These are phyloP conservation scores for Leptopilina myrica DNA, from an alignment of 2,888 invertebrate species.

Conservation along the genomic window DNA sequence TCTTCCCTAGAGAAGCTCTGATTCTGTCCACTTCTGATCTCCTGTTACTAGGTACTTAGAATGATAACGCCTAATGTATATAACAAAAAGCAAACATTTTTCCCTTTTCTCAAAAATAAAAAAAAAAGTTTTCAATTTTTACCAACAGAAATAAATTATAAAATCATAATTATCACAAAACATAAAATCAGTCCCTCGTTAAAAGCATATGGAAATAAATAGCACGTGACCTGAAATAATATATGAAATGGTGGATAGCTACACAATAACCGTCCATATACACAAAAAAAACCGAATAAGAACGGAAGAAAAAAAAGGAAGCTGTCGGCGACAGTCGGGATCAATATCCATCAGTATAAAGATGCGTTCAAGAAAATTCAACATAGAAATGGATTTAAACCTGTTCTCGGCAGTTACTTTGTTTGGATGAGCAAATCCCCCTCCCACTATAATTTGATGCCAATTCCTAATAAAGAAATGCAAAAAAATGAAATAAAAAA, in stretches of 20 bases:
- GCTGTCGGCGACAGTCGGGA: constrained; percentile 39
- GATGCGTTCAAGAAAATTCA: constrained; percentile 3
- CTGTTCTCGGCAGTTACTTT: constrained; percentile 18
- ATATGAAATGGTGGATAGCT: constrained; percentile 8
- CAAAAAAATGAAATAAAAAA: constrained; percentile 3
- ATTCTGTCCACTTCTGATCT: constrained; percentile 60
- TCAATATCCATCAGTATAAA: constrained; percentile 48
- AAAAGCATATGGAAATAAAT: not conserved
- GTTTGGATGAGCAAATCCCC: not conserved
- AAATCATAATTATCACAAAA: not conserved
- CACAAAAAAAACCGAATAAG: constrained; percentile 7
- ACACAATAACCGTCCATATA: constrained; percentile 2
- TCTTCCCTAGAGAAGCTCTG: constrained; percentile 64
- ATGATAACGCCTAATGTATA: constrained; percentile 22
- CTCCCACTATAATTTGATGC: not conserved
- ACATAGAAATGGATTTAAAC: constrained; percentile 6
- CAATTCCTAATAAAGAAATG: constrained; percentile 19
- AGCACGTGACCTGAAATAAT: constrained; percentile 11
- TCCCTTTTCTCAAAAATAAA: not conserved
- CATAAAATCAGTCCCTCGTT: not conserved
- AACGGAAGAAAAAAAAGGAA: constrained; percentile 35
- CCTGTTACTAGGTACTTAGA: constrained; percentile 58
- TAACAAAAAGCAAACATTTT: not conserved
- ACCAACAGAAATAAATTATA: no score
- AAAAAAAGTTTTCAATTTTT: not conserved